Base-by-base conservation (phyloP, 1,140 invertebrate species). In the Dreissena polymorpha region DNA sequence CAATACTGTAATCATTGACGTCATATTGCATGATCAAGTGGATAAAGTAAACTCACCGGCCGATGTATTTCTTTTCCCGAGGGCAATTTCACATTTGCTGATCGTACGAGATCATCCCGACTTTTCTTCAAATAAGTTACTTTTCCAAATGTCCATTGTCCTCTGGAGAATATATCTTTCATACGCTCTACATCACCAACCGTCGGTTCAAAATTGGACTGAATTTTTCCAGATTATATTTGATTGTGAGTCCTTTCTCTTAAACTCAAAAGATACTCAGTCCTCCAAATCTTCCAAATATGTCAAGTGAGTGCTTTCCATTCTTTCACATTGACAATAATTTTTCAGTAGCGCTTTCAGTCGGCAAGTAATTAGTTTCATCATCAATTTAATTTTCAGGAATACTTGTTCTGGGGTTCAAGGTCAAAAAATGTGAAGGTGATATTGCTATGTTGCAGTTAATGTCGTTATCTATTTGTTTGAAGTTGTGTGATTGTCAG, bases 361-460 rank as follows among this genome's bases (percentile, higher is more conserved):
- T 12, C 53, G 75, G 64, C 16, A 21, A 8, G 57, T 68, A 68
- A 55, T 78, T 51, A 25, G 14, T 55, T 51, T 72, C n/a, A n/a
- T n/a, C n/a, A n/a, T n/a, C n/a, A n/a, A n/a, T n/a, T n/a, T n/a
- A n/a, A n/a, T n/a, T n/a, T 18, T 76, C 67, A 10, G 65, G 81
- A 57, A 83, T 71, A n/a, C 81, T 67, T 16, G 27, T 71, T 21
- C 76, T 63, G 69, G 73, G 49, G 39, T 83, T 83, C n/a, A 74
- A 23, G 0, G 81, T 63, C 51, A 83, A 51, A 27, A 70, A 83
- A 76, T 76, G 71, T 0, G 49, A 27, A 51, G 73, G 73, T 3
- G 80, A 75, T 3, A 75, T 16, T 2, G 70, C 49, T 39, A 76
- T 71, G 16, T 23, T 77, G 5, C 72, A 83, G 39, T 76, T 77